Evolutionary conservation across 2,797 vertebrate species (phyloP).

Genomic region (Apodemus agrarius): DNA sequence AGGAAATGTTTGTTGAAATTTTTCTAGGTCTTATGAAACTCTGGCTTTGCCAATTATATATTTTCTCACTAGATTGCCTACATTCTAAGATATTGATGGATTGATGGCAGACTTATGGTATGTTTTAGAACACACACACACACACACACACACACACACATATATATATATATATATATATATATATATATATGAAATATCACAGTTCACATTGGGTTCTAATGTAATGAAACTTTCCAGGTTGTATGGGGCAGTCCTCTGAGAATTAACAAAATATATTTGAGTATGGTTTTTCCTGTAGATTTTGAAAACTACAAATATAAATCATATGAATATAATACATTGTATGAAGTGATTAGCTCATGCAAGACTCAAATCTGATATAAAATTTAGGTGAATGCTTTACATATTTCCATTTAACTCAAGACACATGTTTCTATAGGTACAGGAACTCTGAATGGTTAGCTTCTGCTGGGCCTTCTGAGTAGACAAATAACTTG

Average conservation of each 20-base stretch:
- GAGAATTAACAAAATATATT: neutral
- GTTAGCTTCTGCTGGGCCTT: neutral
- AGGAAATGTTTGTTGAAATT: neutral
- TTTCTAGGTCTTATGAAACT: neutral
- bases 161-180: neutral
- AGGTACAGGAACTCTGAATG: neutral
- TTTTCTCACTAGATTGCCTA: neutral
- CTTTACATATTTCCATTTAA: neutral
- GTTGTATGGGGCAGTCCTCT: neutral
- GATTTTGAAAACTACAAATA: neutral
- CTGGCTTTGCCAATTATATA: neutral
- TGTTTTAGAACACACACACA: neutral
- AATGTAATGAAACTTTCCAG: neutral
- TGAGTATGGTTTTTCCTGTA: neutral
- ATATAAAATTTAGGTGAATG: conserved; percentile 39
- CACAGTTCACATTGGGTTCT: neutral
- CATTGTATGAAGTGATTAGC: conserved; percentile 30
- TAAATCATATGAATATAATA: neutral
- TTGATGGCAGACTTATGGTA: neutral
- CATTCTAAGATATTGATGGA: neutral
- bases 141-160: neutral
- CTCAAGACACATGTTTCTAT: neutral
- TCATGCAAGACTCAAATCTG: neutral
- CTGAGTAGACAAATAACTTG: neutral
- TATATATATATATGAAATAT: neutral